Conservation (phyloP, 2,113 vertebrate genomes). For the Coturnix japonica region DNA sequence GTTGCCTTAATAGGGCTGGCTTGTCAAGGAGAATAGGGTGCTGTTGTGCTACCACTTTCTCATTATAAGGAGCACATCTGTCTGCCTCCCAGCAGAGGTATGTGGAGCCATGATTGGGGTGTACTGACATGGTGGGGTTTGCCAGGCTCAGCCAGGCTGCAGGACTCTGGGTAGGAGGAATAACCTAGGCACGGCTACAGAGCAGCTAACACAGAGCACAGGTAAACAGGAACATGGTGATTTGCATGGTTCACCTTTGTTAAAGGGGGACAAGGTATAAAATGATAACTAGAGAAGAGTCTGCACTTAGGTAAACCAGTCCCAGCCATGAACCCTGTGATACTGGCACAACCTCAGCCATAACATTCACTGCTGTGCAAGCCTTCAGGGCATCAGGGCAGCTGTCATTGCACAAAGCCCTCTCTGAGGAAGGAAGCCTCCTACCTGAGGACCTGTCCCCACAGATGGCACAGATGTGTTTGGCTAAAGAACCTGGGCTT, state of each 20-base stretch:
- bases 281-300: background rate
- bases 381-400: background rate
- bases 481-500: conserved; percentile 91
- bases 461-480: conserved; percentile 97
- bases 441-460: conserved; percentile 97
- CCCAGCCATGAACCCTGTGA: background rate
- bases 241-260: background rate
- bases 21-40: background rate
- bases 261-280: background rate
- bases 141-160: background rate
- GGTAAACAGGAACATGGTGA: background rate
- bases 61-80: background rate
- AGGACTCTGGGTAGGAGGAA: background rate
- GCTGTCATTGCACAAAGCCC: background rate
- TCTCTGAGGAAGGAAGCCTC: background rate
- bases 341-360: background rate
- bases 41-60: background rate
- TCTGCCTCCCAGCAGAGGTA: background rate
- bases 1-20: background rate
- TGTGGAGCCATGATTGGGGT: background rate
- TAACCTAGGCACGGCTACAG: background rate
- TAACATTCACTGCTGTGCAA: background rate
- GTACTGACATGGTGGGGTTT: background rate
- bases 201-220: background rate
- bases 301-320: background rate